Evolutionary conservation across 1,140 invertebrate species (phyloP).

Genomic region (Dinoponera quadriceps): DNA sequence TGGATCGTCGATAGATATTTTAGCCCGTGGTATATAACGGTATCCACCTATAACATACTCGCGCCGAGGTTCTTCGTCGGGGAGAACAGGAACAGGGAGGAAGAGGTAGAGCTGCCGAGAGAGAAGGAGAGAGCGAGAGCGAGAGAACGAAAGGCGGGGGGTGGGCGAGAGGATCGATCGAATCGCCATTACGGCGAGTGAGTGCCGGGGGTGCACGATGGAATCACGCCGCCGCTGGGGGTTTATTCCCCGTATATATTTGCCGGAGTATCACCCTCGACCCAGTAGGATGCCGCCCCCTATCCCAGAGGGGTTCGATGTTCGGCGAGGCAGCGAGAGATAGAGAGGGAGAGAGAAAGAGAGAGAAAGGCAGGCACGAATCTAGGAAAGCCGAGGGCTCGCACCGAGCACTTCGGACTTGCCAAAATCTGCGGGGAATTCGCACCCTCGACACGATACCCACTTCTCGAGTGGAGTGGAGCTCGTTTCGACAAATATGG

Average conservation of each 20-base stretch:
- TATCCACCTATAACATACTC: slow-evolving; percentile 72
- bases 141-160: background rate
- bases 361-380: slow-evolving; percentile 17
- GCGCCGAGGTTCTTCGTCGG: slow-evolving; percentile 52
- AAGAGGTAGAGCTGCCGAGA: slow-evolving; percentile 38
- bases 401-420: slow-evolving; percentile 70
- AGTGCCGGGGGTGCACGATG: slow-evolving; percentile 80
- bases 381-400: slow-evolving; percentile 67
- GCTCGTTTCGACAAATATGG: slow-evolving; percentile 69
- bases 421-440: slow-evolving; percentile 78
- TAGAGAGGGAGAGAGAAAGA: slow-evolving; percentile 34
- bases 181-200: slow-evolving; percentile 83
- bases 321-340: slow-evolving; percentile 60
- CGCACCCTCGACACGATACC: slow-evolving; percentile 74
- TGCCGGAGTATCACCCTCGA: slow-evolving; percentile 81
- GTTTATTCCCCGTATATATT: slow-evolving; percentile 83
- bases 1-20: slow-evolving; percentile 78
- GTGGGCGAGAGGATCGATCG: slow-evolving; percentile 78
- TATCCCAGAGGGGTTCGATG: slow-evolving; percentile 73
- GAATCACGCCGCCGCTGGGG: slow-evolving; percentile 83
- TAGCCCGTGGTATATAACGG: slow-evolving; percentile 75
- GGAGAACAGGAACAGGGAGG: slow-evolving; percentile 40
- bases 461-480: slow-evolving; percentile 69
- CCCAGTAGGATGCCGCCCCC: slow-evolving; percentile 73
- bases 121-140: slow-evolving; percentile 37